These are phyloP conservation scores for Oreotragus oreotragus DNA, from an alignment of 2,113 vertebrate species.

Conservation along the genomic window DNA sequence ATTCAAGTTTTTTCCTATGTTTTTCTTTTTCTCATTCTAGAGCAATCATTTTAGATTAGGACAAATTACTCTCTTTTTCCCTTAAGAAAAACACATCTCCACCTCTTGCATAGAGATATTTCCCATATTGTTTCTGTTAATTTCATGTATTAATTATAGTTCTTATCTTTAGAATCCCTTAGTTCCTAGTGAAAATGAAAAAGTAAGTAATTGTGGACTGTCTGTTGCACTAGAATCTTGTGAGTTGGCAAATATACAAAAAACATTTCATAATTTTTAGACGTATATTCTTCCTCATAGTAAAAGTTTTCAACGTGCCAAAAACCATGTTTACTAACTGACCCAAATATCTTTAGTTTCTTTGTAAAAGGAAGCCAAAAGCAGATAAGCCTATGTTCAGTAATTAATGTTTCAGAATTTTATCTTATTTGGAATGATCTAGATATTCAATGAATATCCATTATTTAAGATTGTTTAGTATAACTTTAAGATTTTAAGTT, in stretches of 20 bases:
- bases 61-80: not conserved
- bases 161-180: not conserved
- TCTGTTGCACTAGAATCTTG: not conserved
- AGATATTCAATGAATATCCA: not conserved
- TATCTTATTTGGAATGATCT: not conserved
- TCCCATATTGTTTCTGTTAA: not conserved
- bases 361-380: not conserved
- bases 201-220: not conserved
- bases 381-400: not conserved
- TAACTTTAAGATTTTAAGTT: not conserved
- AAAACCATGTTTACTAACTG: not conserved
- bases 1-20: not conserved
- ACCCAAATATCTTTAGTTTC: not conserved
- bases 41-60: not conserved
- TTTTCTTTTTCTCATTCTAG: not conserved
- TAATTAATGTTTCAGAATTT: not conserved
- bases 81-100: not conserved
- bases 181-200: not conserved
- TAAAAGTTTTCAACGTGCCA: not conserved
- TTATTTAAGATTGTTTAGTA: not conserved
- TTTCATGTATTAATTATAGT: not conserved
- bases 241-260: not conserved
- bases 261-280: not conserved
- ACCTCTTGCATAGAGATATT: not conserved
- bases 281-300: not conserved